Evolutionary conservation across 2,797 vertebrate genomes (phyloP).

Genomic region (Notolepis coatsorum): DNA sequence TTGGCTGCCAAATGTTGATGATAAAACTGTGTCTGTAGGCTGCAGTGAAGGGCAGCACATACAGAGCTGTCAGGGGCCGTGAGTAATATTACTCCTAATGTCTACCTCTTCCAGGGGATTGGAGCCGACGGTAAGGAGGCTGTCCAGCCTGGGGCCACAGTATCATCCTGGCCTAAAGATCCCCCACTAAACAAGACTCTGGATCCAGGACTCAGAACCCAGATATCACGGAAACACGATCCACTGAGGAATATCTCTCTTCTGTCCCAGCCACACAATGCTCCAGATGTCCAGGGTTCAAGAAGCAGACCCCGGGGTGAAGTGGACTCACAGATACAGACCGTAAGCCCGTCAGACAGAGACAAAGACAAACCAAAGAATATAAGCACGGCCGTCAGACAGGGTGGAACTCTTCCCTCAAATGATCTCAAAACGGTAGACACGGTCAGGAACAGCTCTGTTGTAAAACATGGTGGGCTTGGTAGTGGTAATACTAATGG

Average conservation of each 20-base stretch:
- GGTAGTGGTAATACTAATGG: not conserved
- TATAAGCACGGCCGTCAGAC: not conserved
- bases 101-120: slow-evolving; percentile 35
- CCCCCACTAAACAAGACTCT: not conserved
- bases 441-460: not conserved
- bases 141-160: slow-evolving; percentile 15
- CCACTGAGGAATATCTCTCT: slow-evolving; percentile 11
- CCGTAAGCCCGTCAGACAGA: not conserved
- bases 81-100: slow-evolving; percentile 19
- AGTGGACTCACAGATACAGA: not conserved
- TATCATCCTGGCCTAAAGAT: slow-evolving; percentile 21
- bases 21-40: not conserved
- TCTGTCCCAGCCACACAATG: slow-evolving; percentile 1
- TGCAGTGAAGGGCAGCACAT: not conserved
- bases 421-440: not conserved
- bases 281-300: not conserved
- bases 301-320: not conserved
- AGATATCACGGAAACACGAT: slow-evolving; percentile 7
- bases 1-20: not conserved
- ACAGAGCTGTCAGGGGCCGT: not conserved
- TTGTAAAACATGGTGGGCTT: not conserved
- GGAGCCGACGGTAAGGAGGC: slow-evolving; percentile 17
- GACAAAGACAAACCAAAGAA: slow-evolving; percentile 11
- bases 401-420: not conserved
- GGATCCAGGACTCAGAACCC: slow-evolving; percentile 7